A percentile compares a stretch with the other conserved stretches of the same genome.
phyloP scores from a whole-genome alignment of 2,113 vertebrate species.

The Tragelaphus strepsiceros region DNA sequence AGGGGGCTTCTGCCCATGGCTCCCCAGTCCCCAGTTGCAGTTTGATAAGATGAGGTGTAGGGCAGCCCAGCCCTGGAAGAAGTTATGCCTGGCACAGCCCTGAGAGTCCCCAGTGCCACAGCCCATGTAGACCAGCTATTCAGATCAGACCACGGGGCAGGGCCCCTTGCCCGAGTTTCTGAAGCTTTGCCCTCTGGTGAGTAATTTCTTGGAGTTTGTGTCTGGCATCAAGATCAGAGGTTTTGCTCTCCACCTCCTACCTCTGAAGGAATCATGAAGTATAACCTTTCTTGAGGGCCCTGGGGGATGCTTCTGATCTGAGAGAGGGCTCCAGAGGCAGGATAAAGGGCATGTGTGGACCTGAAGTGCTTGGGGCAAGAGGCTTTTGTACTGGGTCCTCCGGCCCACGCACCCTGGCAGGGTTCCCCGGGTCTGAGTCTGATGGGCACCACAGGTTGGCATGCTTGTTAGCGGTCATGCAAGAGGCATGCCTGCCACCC shows the following conservation, averaged over 20 bases:
- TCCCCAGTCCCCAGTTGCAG: not conserved
- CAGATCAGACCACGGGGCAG: not conserved
- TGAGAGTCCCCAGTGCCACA: not conserved
- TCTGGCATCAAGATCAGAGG: slow-evolving; percentile 77
- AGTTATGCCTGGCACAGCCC: not conserved
- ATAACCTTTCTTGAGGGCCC: slow-evolving; percentile 59
- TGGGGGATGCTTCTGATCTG: slow-evolving; percentile 60
- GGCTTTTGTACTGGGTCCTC: not conserved
- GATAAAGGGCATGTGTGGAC: slow-evolving; percentile 60
- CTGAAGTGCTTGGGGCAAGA: slow-evolving; percentile 51
- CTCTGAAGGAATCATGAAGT: slow-evolving; percentile 65
- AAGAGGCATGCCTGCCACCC: slow-evolving; percentile 43
- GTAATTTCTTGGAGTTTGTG: slow-evolving; percentile 53
- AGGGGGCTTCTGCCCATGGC: not conserved
- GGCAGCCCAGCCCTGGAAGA: not conserved
- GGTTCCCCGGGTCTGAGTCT: not conserved
- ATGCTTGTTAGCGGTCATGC: not conserved
- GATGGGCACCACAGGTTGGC: not conserved
- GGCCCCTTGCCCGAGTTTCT: not conserved
- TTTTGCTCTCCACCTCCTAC: slow-evolving; percentile 66
- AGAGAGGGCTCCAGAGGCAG: slow-evolving; percentile 68
- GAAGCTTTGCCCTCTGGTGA: slow-evolving; percentile 27
- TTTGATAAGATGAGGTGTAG: not conserved
- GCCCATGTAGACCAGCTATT: not conserved
- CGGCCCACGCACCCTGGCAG: slow-evolving; percentile 51